phyloP scores from a whole-genome alignment of 2,797 vertebrate genomes.

The Enteromius radiatus region DNA sequence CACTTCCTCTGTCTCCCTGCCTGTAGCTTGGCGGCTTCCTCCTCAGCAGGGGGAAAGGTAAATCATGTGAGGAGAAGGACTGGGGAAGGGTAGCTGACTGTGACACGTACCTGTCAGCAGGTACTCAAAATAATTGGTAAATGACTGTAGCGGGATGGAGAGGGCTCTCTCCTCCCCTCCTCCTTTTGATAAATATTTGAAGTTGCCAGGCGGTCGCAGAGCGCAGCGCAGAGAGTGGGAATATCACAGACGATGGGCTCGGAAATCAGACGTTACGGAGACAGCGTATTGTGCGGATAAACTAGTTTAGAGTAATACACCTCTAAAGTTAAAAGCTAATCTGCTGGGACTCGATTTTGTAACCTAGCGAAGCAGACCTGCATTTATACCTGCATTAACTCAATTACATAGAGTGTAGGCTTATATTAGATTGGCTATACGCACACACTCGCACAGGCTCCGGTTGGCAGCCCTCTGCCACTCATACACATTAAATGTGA shows the following conservation, averaged over 20 bases:
- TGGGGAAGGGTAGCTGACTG: constrained; percentile 67
- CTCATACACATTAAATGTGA: constrained; percentile 56
- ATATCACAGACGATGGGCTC: constrained; percentile 10
- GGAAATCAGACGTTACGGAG: neutral
- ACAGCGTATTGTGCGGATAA: neutral
- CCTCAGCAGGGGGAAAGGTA: constrained; percentile 66
- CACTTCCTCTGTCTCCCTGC: constrained; percentile 52
- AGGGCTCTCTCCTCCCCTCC: constrained; percentile 65
- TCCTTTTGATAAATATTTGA: constrained; percentile 78
- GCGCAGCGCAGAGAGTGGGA: constrained; percentile 57
- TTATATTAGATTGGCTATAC: constrained; percentile 42
- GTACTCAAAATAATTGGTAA: constrained; percentile 86
- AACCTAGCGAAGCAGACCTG: constrained; percentile 21
- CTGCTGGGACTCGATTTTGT: constrained; percentile 25
- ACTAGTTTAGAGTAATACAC: neutral
- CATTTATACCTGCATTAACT: constrained; percentile 45
- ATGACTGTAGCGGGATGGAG: constrained; percentile 77
- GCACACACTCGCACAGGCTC: constrained; percentile 41
- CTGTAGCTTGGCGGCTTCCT: constrained; percentile 69
- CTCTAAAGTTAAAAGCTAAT: constrained; percentile 28
- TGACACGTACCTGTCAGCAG: constrained; percentile 85
- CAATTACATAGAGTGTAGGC: constrained; percentile 24
- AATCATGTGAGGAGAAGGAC: constrained; percentile 60
- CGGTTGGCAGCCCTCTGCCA: constrained; percentile 53
- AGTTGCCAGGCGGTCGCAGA: constrained; percentile 72